Percentiles rank a stretch among this genome's conserved stretches.
These are phyloP conservation scores for Lota lota DNA, from an alignment of 2,113 vertebrate genomes.

Conservation along the genomic window DNA sequence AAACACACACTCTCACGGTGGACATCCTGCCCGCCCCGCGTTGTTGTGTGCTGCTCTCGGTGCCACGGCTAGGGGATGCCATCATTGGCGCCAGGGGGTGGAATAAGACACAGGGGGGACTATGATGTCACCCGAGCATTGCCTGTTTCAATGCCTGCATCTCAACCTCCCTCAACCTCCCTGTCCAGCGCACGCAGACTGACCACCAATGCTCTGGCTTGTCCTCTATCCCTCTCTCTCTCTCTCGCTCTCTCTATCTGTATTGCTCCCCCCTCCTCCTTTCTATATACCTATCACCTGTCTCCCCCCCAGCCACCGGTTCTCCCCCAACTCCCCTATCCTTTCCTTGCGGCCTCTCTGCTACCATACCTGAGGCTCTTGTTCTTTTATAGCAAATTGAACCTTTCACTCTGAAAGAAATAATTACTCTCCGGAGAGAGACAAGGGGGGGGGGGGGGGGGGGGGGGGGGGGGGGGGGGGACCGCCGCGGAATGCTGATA, in stretches of 20 bases:
- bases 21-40: slow-evolving; percentile 3
- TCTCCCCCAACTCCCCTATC: slow-evolving; percentile 17
- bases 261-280: slow-evolving; percentile 55
- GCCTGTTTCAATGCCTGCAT: slow-evolving; percentile 11
- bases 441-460: no score
- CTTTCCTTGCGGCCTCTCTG: slow-evolving; percentile 13
- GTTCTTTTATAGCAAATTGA: slow-evolving; percentile 87
- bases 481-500: slow-evolving; percentile 82
- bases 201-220: slow-evolving; percentile 46
- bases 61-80: slow-evolving; percentile 52
- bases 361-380: slow-evolving; percentile 71
- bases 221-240: slow-evolving; percentile 38
- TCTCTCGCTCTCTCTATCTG: slow-evolving; percentile 41
- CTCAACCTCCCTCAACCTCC: neutral
- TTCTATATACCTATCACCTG: slow-evolving; percentile 51
- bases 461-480: no score
- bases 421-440: slow-evolving; percentile 85
- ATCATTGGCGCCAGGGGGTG: slow-evolving; percentile 42
- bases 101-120: slow-evolving; percentile 32
- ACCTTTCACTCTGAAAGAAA: slow-evolving; percentile 86
- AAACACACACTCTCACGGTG: slow-evolving; percentile 23
- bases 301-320: slow-evolving; percentile 39
- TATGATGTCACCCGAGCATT: slow-evolving; percentile 60
- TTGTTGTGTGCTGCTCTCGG: no score
- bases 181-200: slow-evolving; percentile 47